A percentile compares a stretch with the other conserved stretches of the same genome.
phyloP scores from a whole-genome alignment of 2,797 vertebrate species.

The Crenuchus spilurus region DNA sequence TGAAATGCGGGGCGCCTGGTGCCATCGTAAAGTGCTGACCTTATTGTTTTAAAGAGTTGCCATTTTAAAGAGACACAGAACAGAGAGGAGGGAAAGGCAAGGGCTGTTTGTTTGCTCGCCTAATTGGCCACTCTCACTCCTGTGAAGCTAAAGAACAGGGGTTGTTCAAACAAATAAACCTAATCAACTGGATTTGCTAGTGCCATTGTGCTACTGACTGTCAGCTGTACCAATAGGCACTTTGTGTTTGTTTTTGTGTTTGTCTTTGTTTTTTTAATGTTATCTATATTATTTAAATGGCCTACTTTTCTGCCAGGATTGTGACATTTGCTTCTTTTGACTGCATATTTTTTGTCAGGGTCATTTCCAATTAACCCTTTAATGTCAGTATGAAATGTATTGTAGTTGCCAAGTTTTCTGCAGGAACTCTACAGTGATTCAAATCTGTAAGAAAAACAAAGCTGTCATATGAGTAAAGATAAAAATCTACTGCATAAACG shows the following conservation, averaged over 20 bases:
- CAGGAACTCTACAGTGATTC: no score
- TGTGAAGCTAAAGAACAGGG: conserved; percentile 30
- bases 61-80: conserved; percentile 35
- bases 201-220: neutral
- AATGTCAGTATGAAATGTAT: no score
- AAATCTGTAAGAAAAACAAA: no score
- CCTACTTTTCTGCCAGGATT: no score
- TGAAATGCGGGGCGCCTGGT: conserved; percentile 68
- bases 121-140: conserved; percentile 66
- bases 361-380: no score
- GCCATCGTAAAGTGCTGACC: conserved; percentile 75
- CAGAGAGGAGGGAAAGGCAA: conserved; percentile 6
- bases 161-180: conserved; percentile 37
- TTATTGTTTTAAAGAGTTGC: conserved; percentile 60
- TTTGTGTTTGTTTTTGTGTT: neutral
- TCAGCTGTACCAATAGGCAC: neutral
- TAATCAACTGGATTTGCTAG: conserved; percentile 1
- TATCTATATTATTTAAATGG: no score
- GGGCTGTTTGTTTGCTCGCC: conserved; percentile 72
- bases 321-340: no score
- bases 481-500: no score
- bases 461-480: no score
- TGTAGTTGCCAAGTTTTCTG: no score
- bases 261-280: no score
- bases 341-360: no score